These are phyloP conservation scores for Athetis lepigone DNA, from an alignment of 2,888 invertebrate species.

Conservation along the genomic window DNA sequence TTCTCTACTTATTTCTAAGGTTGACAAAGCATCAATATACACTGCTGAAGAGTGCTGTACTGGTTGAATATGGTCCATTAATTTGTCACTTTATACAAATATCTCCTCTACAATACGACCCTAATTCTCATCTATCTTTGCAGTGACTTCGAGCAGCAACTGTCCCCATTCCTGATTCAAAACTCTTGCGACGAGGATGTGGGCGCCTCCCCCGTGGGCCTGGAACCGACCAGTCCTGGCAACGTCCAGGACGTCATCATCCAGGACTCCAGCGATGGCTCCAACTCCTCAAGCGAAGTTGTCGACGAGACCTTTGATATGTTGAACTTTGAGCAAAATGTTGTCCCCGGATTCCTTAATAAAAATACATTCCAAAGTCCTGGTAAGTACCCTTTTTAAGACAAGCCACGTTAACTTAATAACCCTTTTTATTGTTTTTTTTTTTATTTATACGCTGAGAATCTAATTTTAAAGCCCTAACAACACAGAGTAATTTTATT, in stretches of 20 bases:
- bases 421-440: not conserved
- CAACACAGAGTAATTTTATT: constrained; percentile 15
- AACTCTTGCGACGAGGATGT: constrained; percentile 84
- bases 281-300: constrained; percentile 73
- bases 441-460: too few relatives aligned
- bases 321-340: constrained; percentile 84
- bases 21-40: not conserved
- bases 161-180: constrained; percentile 90
- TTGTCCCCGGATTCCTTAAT: constrained; percentile 86
- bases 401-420: not conserved
- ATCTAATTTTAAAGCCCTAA: constrained; percentile 21
- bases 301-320: constrained; percentile 81
- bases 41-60: not conserved
- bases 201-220: constrained; percentile 62
- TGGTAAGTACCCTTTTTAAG: constrained; percentile 60
- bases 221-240: constrained; percentile 78
- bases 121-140: constrained; percentile 42
- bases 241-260: constrained; percentile 79
- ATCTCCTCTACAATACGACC: not conserved
- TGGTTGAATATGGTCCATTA: not conserved
- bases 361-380: constrained; percentile 85
- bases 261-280: constrained; percentile 76
- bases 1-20: not conserved
- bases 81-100: not conserved
- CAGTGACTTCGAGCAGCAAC: constrained; percentile 90